phyloP scores from a whole-genome alignment of 2,888 invertebrate genomes.

The Metopia argyrocephala region DNA sequence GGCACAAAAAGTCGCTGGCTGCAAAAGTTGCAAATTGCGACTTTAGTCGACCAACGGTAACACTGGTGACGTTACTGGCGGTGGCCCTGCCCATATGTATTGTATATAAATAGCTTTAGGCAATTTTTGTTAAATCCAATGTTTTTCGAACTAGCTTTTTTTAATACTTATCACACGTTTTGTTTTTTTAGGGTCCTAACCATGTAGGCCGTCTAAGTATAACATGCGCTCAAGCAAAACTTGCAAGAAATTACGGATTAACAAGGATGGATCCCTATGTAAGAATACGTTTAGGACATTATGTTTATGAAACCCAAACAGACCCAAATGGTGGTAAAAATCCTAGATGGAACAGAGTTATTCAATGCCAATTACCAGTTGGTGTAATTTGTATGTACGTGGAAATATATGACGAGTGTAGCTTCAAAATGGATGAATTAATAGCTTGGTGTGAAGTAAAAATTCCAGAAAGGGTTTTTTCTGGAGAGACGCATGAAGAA shows the following conservation, averaged over 20 bases:
- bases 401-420: conserved; percentile 98
- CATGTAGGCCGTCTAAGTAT: conserved; percentile 86
- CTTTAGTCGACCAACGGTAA: too few relatives aligned
- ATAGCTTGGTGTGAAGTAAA: conserved; percentile 95
- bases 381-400: conserved; percentile 93
- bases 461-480: conserved; percentile 90
- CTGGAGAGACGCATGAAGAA: conserved; percentile 95
- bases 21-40: too few relatives aligned
- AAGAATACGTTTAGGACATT: conserved; percentile 93
- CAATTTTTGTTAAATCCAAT: not conserved
- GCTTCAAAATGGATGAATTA: conserved; percentile 96
- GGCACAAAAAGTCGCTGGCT: too few relatives aligned
- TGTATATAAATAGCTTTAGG: not conserved
- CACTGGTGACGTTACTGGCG: too few relatives aligned
- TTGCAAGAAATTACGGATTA: conserved; percentile 96
- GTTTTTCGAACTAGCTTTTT: not conserved
- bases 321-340: conserved; percentile 96
- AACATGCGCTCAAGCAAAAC: conserved; percentile 93
- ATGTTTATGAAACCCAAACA: conserved; percentile 97
- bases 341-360: conserved; percentile 97
- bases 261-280: conserved; percentile 98
- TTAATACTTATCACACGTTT: not conserved
- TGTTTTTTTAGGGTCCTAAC: conserved; percentile 67
- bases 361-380: conserved; percentile 87
- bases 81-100: too few relatives aligned